These are phyloP conservation scores for Mugil cephalus DNA, from an alignment of 2,113 vertebrate genomes.

Conservation along the genomic window DNA sequence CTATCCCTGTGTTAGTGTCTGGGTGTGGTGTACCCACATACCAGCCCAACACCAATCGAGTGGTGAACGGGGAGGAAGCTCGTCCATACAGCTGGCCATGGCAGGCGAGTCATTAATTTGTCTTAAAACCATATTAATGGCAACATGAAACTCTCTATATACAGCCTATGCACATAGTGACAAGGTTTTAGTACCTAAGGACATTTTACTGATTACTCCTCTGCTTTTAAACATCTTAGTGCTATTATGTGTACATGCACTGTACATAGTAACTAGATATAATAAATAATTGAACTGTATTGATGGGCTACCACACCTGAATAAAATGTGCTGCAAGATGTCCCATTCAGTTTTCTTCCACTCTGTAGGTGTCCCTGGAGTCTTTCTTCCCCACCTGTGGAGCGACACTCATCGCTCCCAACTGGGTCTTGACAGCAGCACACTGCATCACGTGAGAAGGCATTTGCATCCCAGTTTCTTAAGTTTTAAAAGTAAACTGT, in stretches of 20 bases:
- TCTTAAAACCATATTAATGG: too few species aligned
- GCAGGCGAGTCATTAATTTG: slow-evolving; percentile 53
- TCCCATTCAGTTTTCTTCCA: neutral
- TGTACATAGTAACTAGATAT: neutral
- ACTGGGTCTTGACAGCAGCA: slow-evolving; percentile 79
- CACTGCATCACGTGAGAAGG: slow-evolving; percentile 74
- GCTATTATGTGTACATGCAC: neutral
- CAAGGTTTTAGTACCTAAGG: too few species aligned
- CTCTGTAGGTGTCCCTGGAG: slow-evolving; percentile 66
- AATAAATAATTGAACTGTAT: neutral
- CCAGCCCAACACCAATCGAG: slow-evolving; percentile 44
- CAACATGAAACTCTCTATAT: too few species aligned
- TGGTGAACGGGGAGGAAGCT: slow-evolving; percentile 76
- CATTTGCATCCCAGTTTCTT: neutral
- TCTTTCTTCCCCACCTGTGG: slow-evolving; percentile 76
- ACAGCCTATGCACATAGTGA: too few species aligned
- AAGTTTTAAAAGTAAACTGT: neutral
- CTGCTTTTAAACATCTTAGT: neutral
- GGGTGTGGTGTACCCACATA: slow-evolving; percentile 69
- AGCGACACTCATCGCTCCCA: slow-evolving; percentile 73
- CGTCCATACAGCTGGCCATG: slow-evolving; percentile 79
- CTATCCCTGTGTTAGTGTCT: slow-evolving; percentile 51
- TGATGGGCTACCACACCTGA: neutral
- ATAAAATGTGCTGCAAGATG: neutral
- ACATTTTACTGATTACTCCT: neutral